Evolutionary conservation across 1,140 invertebrate species (phyloP).

Genomic region (Campoletis sonorensis): DNA sequence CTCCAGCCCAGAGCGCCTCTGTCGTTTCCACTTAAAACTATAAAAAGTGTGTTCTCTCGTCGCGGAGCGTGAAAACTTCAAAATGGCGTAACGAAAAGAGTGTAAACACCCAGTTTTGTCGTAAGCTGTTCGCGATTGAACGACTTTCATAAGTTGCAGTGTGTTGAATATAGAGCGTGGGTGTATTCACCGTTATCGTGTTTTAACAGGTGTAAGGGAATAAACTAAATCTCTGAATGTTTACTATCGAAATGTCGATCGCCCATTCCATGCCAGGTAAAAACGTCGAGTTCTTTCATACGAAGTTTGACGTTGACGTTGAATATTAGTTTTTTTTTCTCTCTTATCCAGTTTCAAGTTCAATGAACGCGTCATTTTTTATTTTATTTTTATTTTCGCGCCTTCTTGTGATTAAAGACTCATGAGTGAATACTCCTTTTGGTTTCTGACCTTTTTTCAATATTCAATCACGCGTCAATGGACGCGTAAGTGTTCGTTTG

Average conservation of each 20-base stretch:
- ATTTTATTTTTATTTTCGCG: background rate
- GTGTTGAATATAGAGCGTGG: background rate
- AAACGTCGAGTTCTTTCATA: constrained; percentile 52
- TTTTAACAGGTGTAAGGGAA: constrained; percentile 54
- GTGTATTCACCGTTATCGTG: constrained; percentile 8
- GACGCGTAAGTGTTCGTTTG: constrained; percentile 4
- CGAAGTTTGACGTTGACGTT: constrained; percentile 61
- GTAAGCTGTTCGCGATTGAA: constrained; percentile 43
- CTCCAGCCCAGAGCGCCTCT: background rate
- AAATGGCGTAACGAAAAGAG: constrained; percentile 56
- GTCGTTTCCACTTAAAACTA: background rate
- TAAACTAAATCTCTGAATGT: constrained; percentile 73
- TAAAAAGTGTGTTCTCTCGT: background rate
- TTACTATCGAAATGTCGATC: constrained; percentile 80
- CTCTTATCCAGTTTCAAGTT: constrained; percentile 45
- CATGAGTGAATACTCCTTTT: background rate
- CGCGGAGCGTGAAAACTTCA: constrained; percentile 52
- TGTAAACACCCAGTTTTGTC: constrained; percentile 60
- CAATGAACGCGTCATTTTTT: constrained; percentile 20
- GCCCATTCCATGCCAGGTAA: constrained; percentile 82
- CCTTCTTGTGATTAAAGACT: background rate
- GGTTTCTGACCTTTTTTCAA: background rate
- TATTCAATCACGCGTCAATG: no score
- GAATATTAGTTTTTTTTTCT: constrained; percentile 44
- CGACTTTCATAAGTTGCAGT: constrained; percentile 22